These are phyloP conservation scores for Zoroaster sp. DNA, from an alignment of 53 echinoderm and acorn worm species.

Conservation along the genomic window DNA sequence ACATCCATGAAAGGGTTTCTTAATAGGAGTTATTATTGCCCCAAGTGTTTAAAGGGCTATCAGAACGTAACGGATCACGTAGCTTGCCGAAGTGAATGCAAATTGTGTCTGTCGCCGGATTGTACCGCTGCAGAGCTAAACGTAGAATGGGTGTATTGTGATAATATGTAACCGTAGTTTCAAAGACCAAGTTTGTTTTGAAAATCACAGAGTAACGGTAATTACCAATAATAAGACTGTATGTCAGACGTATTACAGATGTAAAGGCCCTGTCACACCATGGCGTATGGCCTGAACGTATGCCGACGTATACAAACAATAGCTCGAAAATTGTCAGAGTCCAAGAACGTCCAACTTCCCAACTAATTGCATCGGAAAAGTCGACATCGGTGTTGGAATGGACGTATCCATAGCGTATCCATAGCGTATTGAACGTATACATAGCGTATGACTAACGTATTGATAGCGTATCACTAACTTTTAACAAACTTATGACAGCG, in stretches of 20 bases:
- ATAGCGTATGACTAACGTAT: no score
- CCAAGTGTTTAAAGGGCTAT: slow-evolving; percentile 34
- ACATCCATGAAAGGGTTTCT: slow-evolving; percentile 52
- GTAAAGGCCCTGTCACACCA: no score
- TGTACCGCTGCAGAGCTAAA: slow-evolving; percentile 21
- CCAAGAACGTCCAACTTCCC: no score
- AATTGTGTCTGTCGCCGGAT: neutral
- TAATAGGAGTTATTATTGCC: slow-evolving; percentile 48
- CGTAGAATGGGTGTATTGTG: neutral
- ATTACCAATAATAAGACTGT: neutral
- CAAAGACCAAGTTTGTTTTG: slow-evolving; percentile 40
- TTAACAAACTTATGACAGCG: no score
- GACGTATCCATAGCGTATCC: no score
- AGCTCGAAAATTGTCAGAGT: no score
- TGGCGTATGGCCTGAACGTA: no score
- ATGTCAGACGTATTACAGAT: slow-evolving; percentile 1
- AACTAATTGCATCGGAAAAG: no score
- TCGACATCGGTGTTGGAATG: no score
- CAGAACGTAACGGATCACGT: slow-evolving; percentile 16
- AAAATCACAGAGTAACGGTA: neutral
- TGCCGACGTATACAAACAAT: no score
- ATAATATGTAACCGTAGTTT: slow-evolving; percentile 23
- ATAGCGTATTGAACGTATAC: no score
- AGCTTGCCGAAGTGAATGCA: slow-evolving; percentile 38
- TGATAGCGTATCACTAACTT: no score